Conservation (phyloP, 2,113 vertebrate genomes). For the Gasterosteus aculeatus region DNA sequence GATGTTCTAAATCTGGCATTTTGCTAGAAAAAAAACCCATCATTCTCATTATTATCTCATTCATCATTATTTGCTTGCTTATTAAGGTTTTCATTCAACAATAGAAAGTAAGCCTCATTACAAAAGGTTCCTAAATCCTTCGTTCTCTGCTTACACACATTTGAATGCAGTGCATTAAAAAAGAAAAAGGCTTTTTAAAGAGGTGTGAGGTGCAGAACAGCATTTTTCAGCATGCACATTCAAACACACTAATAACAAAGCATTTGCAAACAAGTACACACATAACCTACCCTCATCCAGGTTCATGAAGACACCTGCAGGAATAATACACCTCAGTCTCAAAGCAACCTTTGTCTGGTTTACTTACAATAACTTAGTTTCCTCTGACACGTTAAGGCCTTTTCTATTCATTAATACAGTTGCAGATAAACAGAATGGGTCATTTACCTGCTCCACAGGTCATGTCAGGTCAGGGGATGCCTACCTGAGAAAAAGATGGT, state of each 20-base stretch:
- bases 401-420: background rate
- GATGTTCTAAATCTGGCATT: background rate
- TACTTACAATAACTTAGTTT: background rate
- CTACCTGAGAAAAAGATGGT: slow-evolving; percentile 83
- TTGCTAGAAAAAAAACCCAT: background rate
- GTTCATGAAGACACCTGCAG: slow-evolving; percentile 84
- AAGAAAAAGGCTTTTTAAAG: background rate
- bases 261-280: slow-evolving; percentile 3
- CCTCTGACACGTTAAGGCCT: background rate
- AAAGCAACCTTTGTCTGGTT: slow-evolving; percentile 15
- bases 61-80: background rate
- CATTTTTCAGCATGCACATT: slow-evolving; percentile 23
- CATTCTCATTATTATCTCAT: background rate
- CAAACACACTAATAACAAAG: slow-evolving; percentile 19
- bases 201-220: slow-evolving; percentile 2
- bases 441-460: slow-evolving; percentile 11
- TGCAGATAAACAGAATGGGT: background rate
- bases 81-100: slow-evolving; percentile 22
- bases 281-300: slow-evolving; percentile 80
- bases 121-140: background rate
- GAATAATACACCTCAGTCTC: slow-evolving; percentile 75
- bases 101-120: background rate
- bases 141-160: background rate
- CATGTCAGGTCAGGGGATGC: slow-evolving; percentile 32
- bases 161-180: slow-evolving; percentile 16